Evolutionary conservation across 2,797 vertebrate species (phyloP).

Genomic region (Prunella strophiata): DNA sequence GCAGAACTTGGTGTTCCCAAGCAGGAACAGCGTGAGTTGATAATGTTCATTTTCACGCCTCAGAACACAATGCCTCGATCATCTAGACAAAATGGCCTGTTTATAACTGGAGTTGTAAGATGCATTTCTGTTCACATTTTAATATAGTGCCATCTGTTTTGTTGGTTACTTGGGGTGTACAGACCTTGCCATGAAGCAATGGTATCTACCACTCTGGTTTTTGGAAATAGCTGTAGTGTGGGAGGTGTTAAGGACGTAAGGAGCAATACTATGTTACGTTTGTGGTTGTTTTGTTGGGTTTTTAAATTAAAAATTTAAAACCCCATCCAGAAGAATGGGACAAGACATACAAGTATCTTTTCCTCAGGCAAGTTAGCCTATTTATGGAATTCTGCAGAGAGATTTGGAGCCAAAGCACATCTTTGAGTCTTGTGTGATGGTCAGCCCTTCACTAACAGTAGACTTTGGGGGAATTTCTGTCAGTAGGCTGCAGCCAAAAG

Average conservation of each 20-base stretch:
- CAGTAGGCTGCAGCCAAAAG: neutral
- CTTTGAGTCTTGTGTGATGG: neutral
- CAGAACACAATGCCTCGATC: neutral
- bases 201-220: neutral
- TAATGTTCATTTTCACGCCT: neutral
- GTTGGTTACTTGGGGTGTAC: neutral
- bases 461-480: neutral
- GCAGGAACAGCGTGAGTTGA: neutral
- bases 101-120: neutral
- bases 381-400: neutral
- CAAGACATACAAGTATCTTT: neutral
- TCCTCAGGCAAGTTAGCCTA: neutral
- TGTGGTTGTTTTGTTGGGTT: neutral
- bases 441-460: neutral
- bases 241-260: neutral
- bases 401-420: neutral
- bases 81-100: neutral
- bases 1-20: neutral
- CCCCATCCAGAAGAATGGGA: neutral
- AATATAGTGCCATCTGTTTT: neutral
- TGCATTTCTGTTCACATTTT: neutral
- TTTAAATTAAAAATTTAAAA: neutral
- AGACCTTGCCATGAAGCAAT: neutral
- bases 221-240: neutral
- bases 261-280: neutral